phyloP scores from a whole-genome alignment of 2,888 invertebrate genomes.

The Melinaea marsaeus region DNA sequence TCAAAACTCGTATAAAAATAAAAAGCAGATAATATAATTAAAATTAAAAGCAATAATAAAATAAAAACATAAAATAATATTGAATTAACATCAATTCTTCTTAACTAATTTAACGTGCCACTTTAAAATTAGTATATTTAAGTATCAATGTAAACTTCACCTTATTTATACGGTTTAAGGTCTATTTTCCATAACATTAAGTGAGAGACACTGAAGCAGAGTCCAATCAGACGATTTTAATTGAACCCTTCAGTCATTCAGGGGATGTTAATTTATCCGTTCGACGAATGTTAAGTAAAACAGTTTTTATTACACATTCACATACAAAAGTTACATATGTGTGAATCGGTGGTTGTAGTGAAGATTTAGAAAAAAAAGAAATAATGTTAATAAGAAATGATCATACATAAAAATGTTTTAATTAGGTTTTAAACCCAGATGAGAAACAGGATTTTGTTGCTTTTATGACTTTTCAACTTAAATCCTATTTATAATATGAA shows the following conservation, averaged over 20 bases:
- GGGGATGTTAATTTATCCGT: slow-evolving; percentile 19
- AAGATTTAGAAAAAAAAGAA: no score
- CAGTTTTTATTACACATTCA: no score
- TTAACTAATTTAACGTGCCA: slow-evolving; percentile 27
- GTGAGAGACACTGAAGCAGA: slow-evolving; percentile 36
- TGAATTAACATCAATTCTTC: slow-evolving; percentile 17
- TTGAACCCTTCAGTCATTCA: slow-evolving; percentile 32
- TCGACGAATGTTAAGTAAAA: slow-evolving; percentile 28
- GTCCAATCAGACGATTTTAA: slow-evolving; percentile 37
- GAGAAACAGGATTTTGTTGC: no score
- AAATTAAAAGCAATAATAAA: not conserved
- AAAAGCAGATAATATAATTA: no score
- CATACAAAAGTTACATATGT: no score
- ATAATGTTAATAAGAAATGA: no score
- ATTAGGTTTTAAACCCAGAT: no score
- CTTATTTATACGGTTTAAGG: slow-evolving; percentile 1
- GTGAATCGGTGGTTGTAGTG: no score
- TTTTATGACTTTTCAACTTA: no score
- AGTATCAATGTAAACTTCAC: not conserved
- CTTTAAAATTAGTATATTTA: slow-evolving; percentile 22
- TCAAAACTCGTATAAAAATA: no score
- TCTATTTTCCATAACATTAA: slow-evolving; percentile 2
- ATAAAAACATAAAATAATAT: not conserved
- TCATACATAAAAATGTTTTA: no score
- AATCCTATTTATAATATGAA: no score